Conservation (phyloP, 2,113 vertebrate genomes). For the Sialia sialis region DNA sequence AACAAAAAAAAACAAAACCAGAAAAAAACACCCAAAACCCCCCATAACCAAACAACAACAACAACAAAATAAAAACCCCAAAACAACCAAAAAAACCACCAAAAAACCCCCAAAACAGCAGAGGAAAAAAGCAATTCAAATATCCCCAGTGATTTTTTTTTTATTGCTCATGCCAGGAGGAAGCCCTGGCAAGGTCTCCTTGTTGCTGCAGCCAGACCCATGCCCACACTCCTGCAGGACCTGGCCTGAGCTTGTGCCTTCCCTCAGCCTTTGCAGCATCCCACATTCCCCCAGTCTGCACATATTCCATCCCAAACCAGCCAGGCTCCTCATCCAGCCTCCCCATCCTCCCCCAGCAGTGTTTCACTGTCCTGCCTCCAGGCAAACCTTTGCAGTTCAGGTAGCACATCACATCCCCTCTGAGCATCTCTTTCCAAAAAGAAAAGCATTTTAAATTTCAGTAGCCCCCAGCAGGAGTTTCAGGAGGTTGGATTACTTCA, state of each 20-base stretch:
- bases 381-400: background rate
- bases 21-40: too few relatives aligned
- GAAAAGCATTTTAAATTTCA: background rate
- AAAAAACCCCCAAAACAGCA: background rate
- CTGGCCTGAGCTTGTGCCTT: background rate
- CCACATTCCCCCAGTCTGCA: fast-evolving
- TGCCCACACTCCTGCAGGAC: fast-evolving
- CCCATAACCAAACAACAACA: too few relatives aligned
- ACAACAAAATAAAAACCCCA: too few relatives aligned
- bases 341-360: background rate
- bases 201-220: background rate
- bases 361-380: background rate
- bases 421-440: background rate
- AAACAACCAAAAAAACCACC: too few relatives aligned
- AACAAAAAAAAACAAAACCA: background rate
- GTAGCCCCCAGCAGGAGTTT: background rate
- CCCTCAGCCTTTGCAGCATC: background rate
- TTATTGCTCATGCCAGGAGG: background rate
- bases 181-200: background rate
- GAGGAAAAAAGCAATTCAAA: background rate
- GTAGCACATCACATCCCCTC: background rate
- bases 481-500: background rate
- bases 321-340: background rate
- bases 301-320: fast-evolving
- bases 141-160: background rate